Conservation (phyloP, 1,140 invertebrate species). For the Phymastichus coffea region DNA sequence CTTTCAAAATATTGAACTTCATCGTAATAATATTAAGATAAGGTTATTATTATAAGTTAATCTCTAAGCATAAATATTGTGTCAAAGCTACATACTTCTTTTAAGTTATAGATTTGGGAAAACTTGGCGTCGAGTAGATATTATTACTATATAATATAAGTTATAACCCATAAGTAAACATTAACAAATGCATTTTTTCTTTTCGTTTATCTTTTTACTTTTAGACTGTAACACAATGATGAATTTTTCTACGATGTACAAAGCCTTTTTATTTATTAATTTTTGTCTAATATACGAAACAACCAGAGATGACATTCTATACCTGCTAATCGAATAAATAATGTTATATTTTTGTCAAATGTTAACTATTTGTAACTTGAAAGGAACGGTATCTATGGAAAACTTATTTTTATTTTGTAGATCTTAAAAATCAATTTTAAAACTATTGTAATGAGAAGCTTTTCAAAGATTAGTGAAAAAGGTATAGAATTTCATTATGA, state of each 20-base stretch:
- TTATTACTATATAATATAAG: slow-evolving; percentile 3
- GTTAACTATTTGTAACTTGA: too few species aligned
- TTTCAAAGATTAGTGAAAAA: neutral
- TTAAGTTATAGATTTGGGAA: slow-evolving; percentile 6
- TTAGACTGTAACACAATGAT: slow-evolving; percentile 12
- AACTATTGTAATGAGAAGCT: neutral
- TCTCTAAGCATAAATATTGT: neutral
- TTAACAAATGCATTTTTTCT: slow-evolving; percentile 22
- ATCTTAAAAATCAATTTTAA: neutral
- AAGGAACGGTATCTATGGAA: neutral
- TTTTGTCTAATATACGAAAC: too few species aligned
- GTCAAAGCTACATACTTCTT: slow-evolving; percentile 11
- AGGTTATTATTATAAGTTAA: slow-evolving; percentile 12
- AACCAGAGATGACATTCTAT: too few species aligned
- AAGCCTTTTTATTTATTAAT: slow-evolving; percentile 11
- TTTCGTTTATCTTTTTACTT: slow-evolving; percentile 24
- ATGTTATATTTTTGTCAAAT: neutral
- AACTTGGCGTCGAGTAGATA: neutral
- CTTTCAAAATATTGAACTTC: slow-evolving; percentile 13
- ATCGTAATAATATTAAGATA: neutral
- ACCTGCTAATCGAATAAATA: neutral
- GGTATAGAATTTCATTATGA: neutral
- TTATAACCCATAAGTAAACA: slow-evolving; percentile 15
- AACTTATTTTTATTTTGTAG: neutral
- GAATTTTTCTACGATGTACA: slow-evolving; percentile 3